Percentiles rank a stretch among this genome's conserved stretches.
These are phyloP conservation scores for Geotrupes spiniger DNA, from an alignment of 2,888 invertebrate species.

Conservation along the genomic window DNA sequence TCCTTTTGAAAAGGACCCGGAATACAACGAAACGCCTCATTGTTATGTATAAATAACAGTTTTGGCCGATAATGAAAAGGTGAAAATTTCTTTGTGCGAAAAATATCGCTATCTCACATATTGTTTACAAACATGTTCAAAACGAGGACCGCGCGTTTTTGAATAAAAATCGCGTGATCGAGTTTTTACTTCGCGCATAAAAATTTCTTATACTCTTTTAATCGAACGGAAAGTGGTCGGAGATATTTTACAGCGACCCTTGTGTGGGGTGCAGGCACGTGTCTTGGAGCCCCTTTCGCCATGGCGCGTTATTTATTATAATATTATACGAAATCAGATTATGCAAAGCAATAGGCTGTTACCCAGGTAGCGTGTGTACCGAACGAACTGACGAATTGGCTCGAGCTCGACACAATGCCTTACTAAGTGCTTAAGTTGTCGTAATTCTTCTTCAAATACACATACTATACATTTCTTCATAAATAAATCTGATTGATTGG, in stretches of 20 bases:
- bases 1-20: slow-evolving; percentile 1
- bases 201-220: no score
- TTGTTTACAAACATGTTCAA: no score
- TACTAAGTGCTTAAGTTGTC: slow-evolving; percentile 6
- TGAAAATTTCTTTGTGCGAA: no score
- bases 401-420: neutral
- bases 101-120: no score
- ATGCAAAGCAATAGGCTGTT: slow-evolving; percentile 14
- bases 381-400: slow-evolving; percentile 1
- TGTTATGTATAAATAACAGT: neutral
- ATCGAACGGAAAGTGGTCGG: no score
- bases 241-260: neutral
- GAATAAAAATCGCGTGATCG: no score
- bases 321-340: slow-evolving; percentile 26
- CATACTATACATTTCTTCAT: no score
- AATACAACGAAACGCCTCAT: neutral
- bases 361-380: slow-evolving; percentile 15
- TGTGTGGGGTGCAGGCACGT: slow-evolving; percentile 15
- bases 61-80: no score
- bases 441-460: no score
- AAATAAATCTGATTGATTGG: no score
- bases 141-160: no score
- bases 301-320: slow-evolving; percentile 27
- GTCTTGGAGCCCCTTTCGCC: slow-evolving; percentile 23
- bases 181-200: no score